phyloP scores from a whole-genome alignment of 2,797 vertebrate species.

The Jordanella pulchra region DNA sequence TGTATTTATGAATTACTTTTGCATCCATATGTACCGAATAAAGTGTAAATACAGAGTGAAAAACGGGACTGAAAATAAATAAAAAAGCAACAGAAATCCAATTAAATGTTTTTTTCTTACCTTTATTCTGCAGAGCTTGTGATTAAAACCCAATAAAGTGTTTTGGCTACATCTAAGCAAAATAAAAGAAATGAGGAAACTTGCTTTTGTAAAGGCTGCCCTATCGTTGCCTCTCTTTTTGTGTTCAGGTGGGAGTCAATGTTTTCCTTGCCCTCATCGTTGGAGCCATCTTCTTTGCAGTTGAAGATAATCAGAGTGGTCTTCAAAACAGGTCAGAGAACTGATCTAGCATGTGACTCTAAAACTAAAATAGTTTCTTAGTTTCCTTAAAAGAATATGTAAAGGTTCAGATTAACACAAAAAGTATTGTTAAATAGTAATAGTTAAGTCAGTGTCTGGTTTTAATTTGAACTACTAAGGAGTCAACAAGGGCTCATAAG shows the following conservation, averaged over 20 bases:
- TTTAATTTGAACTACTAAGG: slow-evolving; percentile 53
- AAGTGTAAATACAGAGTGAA: no score
- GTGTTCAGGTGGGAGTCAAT: slow-evolving; percentile 74
- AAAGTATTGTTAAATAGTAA: neutral
- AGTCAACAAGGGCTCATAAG: slow-evolving; percentile 41
- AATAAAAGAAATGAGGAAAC: neutral
- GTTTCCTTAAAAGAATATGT: neutral
- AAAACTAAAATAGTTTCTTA: neutral
- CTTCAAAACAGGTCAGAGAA: slow-evolving; percentile 91
- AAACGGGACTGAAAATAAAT: no score
- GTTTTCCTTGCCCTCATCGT: slow-evolving; percentile 85
- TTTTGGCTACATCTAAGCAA: neutral
- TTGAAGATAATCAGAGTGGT: slow-evolving; percentile 81
- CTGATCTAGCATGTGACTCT: neutral
- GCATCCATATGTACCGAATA: no score
- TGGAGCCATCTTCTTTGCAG: slow-evolving; percentile 88
- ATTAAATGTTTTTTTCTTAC: neutral
- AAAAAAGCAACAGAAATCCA: no score
- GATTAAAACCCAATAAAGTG: neutral
- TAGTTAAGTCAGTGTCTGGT: slow-evolving; percentile 4
- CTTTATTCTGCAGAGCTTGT: neutral
- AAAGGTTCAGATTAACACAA: neutral
- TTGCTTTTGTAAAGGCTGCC: neutral
- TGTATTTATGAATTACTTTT: no score
- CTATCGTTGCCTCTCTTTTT: neutral